Evolutionary conservation across 2,113 vertebrate species (phyloP).

Genomic region (Tursiops truncatus): DNA sequence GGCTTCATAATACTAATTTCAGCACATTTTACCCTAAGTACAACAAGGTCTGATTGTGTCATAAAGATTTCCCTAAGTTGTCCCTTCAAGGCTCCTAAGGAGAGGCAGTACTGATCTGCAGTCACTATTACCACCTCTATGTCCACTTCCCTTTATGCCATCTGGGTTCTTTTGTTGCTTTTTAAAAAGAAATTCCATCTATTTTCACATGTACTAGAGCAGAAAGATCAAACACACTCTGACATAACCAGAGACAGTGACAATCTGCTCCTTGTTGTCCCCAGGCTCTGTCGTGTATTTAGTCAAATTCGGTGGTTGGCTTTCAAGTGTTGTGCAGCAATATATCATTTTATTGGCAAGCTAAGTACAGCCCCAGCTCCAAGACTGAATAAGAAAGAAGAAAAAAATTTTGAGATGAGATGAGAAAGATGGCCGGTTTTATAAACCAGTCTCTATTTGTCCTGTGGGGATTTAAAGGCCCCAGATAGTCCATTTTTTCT

Average conservation of each 20-base stretch:
- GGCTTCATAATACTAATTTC: no score
- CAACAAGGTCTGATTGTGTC: no score
- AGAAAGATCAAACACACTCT: not conserved
- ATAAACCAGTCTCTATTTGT: not conserved
- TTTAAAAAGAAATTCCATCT: not conserved
- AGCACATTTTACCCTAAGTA: no score
- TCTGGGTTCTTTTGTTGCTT: not conserved
- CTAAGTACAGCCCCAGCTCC: not conserved
- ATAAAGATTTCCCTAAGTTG: no score
- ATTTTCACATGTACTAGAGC: not conserved
- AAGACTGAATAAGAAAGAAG: not conserved
- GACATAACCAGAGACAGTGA: not conserved
- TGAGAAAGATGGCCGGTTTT: not conserved
- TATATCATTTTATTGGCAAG: not conserved
- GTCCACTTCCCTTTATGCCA: not conserved
- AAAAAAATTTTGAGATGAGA: not conserved
- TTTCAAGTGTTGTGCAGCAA: not conserved
- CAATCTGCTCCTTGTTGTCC: not conserved
- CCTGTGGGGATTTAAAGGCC: not conserved
- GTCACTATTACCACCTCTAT: not conserved
- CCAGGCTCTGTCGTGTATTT: not conserved
- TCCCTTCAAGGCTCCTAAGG: no score
- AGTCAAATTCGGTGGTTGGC: not conserved
- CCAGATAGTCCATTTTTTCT: no score
- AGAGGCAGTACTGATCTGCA: no score